These are phyloP conservation scores for Metellina segmentata DNA, from an alignment of 2,888 invertebrate genomes.

Conservation along the genomic window DNA sequence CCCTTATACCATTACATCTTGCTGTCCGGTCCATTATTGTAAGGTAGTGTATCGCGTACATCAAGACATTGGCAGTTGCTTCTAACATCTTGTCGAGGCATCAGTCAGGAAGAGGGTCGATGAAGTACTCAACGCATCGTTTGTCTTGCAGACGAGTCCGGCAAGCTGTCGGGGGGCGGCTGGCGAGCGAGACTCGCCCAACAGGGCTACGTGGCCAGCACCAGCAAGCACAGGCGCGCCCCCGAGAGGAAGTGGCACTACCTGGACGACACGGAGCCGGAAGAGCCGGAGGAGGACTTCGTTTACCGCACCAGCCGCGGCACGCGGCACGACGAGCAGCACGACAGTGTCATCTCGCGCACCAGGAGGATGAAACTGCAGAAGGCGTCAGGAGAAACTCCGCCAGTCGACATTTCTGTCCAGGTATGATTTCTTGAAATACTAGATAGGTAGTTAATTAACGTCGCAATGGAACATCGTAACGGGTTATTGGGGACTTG, in stretches of 20 bases:
- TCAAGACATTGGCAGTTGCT: too few species aligned
- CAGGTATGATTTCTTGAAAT: slow-evolving; percentile 10
- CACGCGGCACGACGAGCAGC: not conserved
- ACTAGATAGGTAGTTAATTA: too few species aligned
- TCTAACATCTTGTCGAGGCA: too few species aligned
- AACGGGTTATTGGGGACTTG: too few species aligned
- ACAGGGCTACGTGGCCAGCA: slow-evolving; percentile 48
- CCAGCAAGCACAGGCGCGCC: not conserved
- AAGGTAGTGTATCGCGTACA: too few species aligned
- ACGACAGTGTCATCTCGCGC: slow-evolving; percentile 55
- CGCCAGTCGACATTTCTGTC: not conserved
- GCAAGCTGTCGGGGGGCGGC: not conserved
- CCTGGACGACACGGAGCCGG: slow-evolving; percentile 45
- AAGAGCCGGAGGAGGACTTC: slow-evolving; percentile 21
- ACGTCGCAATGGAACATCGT: too few species aligned
- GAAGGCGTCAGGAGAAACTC: not conserved
- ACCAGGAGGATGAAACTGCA: slow-evolving; percentile 53
- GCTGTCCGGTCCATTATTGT: too few species aligned
- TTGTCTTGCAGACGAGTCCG: not conserved
- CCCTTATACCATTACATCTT: too few species aligned
- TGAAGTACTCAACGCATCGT: not conserved
- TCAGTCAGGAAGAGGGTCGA: too few species aligned
- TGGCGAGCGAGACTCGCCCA: slow-evolving; percentile 47
- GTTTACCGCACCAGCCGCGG: slow-evolving; percentile 30
- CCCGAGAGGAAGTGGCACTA: slow-evolving; percentile 62